Evolutionary conservation across 2,797 vertebrate genomes (phyloP), one percentile per base, ranked within the genome.

Genomic region (Synaphobranchus kaupii): DNA sequence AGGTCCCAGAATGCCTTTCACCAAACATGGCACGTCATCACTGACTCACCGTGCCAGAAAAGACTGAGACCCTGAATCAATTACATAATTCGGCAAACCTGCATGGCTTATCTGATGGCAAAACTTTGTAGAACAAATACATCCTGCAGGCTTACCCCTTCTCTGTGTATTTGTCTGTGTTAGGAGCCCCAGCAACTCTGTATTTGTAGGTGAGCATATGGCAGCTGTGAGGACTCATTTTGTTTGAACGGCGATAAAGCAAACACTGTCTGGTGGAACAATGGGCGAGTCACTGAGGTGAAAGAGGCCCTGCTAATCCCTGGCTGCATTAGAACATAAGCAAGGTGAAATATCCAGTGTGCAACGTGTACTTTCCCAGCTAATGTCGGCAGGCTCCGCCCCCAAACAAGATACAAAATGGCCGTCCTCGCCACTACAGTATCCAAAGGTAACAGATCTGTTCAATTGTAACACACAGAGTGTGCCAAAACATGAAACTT

Each of bases 1-100:
- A 73, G 68, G 73, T 39, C 31, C 31, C 73, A 78, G 17, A 78
- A 78, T 78, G 73, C 73, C 73, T 78, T 78, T 20, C 73, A 78
- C 1, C 15, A 78, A 78, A 78, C 31, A 8, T 10, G 28, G 20
- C 68, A 68, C n/a, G n/a, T 68, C 25, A 68, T 68, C 25, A 68
- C 22, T 68, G 63, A 68, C 63, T 68, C 15, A 17, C 56, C 4
- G 3, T 58, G 56, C 4, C 56, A 58, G 56, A 58, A 58, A 52
- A 58, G 56, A 15, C 56, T 20, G 56, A 71, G n/a, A 13, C 5
- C 28, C 68, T 34, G 68, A 7, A 34, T 34, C n/a, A 1, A 34
- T 31, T 28, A 31, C 28, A 13, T 34, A 28, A 34, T 13, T 12
- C 63, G 10, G 10, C 2, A 15, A n/a, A 25, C 63, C n/a, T 68